Percentiles rank a stretch among this genome's conserved stretches.
These are phyloP conservation scores for Anastrepha ludens DNA, from an alignment of 1,140 invertebrate genomes.

Conservation along the genomic window DNA sequence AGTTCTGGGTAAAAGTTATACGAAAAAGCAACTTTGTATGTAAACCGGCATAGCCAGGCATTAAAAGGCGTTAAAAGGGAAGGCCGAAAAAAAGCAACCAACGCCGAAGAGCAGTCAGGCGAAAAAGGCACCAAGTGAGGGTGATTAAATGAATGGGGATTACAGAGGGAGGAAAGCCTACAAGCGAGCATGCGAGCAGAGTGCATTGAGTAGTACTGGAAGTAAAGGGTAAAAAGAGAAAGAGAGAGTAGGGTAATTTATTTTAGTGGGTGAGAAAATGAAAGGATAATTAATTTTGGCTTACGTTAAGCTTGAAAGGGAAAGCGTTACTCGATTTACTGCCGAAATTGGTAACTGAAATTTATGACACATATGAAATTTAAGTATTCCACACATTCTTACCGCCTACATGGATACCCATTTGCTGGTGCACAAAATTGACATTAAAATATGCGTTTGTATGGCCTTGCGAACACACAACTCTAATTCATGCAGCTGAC, in stretches of 20 bases:
- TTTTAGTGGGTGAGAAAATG: neutral
- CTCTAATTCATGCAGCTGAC: neutral
- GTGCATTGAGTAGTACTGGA: no score
- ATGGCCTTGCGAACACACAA: neutral
- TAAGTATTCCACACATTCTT: neutral
- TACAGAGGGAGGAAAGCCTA: neutral
- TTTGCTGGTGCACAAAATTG: neutral
- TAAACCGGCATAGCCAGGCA: constrained; percentile 11
- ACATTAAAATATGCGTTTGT: neutral
- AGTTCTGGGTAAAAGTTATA: constrained; percentile 19
- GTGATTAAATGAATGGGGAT: neutral
- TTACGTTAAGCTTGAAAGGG: neutral
- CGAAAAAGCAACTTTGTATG: constrained; percentile 38
- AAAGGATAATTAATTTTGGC: constrained; percentile 11
- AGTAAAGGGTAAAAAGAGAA: no score
- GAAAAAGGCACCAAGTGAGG: neutral
- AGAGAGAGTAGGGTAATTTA: no score
- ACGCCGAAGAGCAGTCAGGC: neutral
- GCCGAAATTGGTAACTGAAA: neutral
- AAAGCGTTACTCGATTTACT: neutral
- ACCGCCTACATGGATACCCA: neutral
- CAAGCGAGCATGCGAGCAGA: no score
- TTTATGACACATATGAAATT: constrained; percentile 2
- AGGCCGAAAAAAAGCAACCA: neutral
- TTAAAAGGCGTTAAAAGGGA: constrained; percentile 26